Evolutionary conservation across 2,113 vertebrate species (phyloP).

Genomic region (Melospiza melodia): DNA sequence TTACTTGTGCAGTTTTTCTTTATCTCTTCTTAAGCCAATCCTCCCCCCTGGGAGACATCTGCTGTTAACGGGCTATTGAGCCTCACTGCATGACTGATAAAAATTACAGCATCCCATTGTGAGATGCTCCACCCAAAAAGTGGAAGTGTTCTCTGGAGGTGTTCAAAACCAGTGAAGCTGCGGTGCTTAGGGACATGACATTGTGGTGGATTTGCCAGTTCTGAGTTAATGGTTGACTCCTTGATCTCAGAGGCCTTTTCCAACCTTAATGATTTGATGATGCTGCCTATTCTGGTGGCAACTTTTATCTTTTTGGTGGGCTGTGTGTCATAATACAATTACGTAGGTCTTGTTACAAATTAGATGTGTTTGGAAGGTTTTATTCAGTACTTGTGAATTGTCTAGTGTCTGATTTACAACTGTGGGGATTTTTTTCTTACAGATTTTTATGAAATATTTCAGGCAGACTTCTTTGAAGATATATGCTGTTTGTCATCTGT

Average conservation of each 20-base stretch:
- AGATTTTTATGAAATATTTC: background rate
- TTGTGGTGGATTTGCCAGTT: background rate
- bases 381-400: background rate
- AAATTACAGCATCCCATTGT: too few species aligned
- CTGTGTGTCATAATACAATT: background rate
- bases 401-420: background rate
- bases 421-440: background rate
- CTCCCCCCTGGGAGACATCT: too few species aligned
- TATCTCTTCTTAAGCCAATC: too few species aligned
- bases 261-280: background rate
- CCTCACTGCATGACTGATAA: too few species aligned
- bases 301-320: background rate
- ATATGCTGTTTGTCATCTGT: background rate
- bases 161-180: background rate
- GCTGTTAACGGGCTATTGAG: too few species aligned
- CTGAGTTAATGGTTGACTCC: background rate
- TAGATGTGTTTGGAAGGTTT: background rate
- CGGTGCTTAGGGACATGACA: background rate
- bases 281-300: background rate
- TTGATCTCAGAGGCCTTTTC: background rate
- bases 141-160: background rate
- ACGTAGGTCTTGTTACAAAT: background rate
- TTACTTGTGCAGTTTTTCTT: too few species aligned
- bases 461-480: background rate
- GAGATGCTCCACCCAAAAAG: too few species aligned